Percentiles rank a stretch among this genome's conserved stretches.
phyloP scores from a whole-genome alignment of 37 sponge, comb jelly and placozoan species.

The Chondrilla cf. caribensis region DNA sequence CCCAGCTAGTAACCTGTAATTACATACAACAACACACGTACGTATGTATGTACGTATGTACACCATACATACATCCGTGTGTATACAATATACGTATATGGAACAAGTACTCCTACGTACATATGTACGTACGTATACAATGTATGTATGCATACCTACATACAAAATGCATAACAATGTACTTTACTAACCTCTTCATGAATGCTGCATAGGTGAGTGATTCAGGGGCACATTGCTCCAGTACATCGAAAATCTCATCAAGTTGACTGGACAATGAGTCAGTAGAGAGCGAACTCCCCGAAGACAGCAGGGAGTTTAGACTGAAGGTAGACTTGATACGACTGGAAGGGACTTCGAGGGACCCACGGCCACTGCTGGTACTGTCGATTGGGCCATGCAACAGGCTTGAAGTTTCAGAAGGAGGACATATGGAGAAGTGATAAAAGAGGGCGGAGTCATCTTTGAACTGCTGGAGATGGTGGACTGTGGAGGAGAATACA shows the following conservation, averaged over 20 bases:
- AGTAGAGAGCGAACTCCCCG: background rate
- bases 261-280: constrained; percentile 45
- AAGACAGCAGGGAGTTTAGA: background rate
- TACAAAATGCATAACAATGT: too few species aligned
- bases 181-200: constrained; percentile 60
- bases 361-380: background rate
- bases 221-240: constrained; percentile 73
- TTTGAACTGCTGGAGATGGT: background rate
- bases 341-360: constrained; percentile 7
- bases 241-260: constrained; percentile 77
- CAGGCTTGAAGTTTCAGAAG: too few species aligned
- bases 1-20: too few species aligned
- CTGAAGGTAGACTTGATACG: constrained; percentile 2
- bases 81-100: too few species aligned
- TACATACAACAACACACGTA: too few species aligned
- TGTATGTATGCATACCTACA: too few species aligned
- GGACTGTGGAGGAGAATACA: background rate
- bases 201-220: constrained; percentile 68
- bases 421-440: background rate
- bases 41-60: too few species aligned
- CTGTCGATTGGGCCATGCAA: too few species aligned
- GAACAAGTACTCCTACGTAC: too few species aligned
- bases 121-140: too few species aligned
- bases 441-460: background rate
- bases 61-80: too few species aligned